These are phyloP conservation scores for Cirrhinus mrigala DNA, from an alignment of 2,797 vertebrate genomes.

Conservation along the genomic window DNA sequence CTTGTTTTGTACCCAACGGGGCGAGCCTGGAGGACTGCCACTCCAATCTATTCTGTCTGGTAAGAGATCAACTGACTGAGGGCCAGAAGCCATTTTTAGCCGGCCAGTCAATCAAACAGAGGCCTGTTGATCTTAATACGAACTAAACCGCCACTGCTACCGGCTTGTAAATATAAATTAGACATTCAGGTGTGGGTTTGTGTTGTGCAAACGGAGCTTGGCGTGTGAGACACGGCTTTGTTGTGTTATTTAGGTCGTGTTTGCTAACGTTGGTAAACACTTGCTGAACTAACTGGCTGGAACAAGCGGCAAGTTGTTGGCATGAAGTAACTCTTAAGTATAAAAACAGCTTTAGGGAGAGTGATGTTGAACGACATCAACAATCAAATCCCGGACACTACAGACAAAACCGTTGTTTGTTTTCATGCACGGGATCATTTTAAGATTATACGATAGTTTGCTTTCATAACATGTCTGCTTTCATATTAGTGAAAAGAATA, in stretches of 20 bases:
- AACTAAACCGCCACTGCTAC: constrained; percentile 27
- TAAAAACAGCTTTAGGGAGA: not conserved
- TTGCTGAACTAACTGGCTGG: constrained; percentile 42
- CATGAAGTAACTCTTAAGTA: constrained; percentile 8
- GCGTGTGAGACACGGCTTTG: not conserved
- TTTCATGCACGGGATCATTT: not conserved
- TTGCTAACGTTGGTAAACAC: constrained; percentile 54
- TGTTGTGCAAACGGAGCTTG: not conserved
- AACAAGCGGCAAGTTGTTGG: constrained; percentile 44
- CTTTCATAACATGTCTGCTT: not conserved
- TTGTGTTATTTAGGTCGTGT: constrained; percentile 32
- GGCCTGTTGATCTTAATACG: constrained; percentile 68
- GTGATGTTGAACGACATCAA: not conserved
- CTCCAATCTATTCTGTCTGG: constrained; percentile 99
- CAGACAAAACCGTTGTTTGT: not conserved
- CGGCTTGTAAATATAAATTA: not conserved
- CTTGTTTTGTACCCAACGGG: constrained; percentile 99
- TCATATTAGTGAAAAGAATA: not conserved
- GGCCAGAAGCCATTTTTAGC: constrained; percentile 78
- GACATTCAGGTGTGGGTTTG: not conserved
- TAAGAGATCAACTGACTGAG: constrained; percentile 78
- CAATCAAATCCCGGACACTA: not conserved
- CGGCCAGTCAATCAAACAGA: constrained; percentile 64
- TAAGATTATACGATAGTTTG: not conserved
- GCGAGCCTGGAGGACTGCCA: constrained; percentile 99